Evolutionary conservation across 2,113 vertebrate genomes (phyloP), one percentile per base, ranked within the genome.

Genomic region (Psophia crepitans): DNA sequence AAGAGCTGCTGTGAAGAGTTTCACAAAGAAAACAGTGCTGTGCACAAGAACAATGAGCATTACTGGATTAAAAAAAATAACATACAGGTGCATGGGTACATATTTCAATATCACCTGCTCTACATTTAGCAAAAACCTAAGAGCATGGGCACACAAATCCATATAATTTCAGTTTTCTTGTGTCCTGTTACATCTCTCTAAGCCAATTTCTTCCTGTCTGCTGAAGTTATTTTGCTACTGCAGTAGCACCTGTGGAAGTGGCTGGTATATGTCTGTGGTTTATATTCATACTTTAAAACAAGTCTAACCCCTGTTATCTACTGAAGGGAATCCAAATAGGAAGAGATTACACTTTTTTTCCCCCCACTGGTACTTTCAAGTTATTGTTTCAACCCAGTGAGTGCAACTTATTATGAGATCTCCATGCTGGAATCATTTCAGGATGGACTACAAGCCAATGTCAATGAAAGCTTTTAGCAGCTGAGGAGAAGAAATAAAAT

Each of bases 1-100:
- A 64, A 92, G 90, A 93, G 77, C 80, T 92, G 73, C 89, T 89
- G 57, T 92, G 81, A 91, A 69, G 43, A 73, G 69, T 48, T 87
- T 81, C 56, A 61, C 39, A 95, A 92, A 87, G 73, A 87, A 92
- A 91, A 81, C 35, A 74, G 49, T 58, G 20, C 57, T 78, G 64
- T 75, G 22, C 60, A 35, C 44, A 65, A 53, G 76, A 93, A 91
- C 21, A 82, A 76, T 48, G 53, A 89, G 1, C 39, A 69, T 69
- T 89, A 48, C 37, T 44, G 19, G 27, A 27, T 87, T 51, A 80
- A 83, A 92, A 60, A 77, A 49, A n/a, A 44, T 17, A 9, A 12
- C 13, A 79, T 14, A 43, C 35, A 80, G 44, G 46, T 84, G 4
- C 23, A 56, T 48, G 11, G 27, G 32, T 90, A 75, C 20, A 17